A percentile compares a stretch with the other conserved stretches of the same genome.
Evolutionary conservation across 2,888 invertebrate genomes (phyloP).

Genomic region (Chrysolina americana): DNA sequence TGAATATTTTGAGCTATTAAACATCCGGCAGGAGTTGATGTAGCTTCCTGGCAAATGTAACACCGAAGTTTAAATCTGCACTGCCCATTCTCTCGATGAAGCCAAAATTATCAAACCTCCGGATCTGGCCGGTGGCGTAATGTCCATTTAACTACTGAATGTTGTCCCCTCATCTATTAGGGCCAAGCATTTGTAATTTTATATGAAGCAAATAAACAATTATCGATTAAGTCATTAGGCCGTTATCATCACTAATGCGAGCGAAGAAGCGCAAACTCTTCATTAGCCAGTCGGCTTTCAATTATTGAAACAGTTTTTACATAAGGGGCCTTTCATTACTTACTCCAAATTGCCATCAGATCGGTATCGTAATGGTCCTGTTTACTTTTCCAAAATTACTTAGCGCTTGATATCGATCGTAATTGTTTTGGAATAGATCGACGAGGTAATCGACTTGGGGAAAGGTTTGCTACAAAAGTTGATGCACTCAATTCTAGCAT

Average conservation of each 20-base stretch:
- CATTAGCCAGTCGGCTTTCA: slow-evolving; percentile 64
- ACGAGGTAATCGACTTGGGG: slow-evolving; percentile 10
- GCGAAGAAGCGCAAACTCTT: slow-evolving; percentile 66
- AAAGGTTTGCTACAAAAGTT: background rate
- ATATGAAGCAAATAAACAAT: slow-evolving; percentile 67
- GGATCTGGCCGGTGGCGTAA: slow-evolving; percentile 53
- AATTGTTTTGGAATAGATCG: slow-evolving; percentile 7
- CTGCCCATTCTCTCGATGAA: slow-evolving; percentile 31
- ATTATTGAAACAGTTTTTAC: slow-evolving; percentile 62
- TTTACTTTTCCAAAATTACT: slow-evolving; percentile 48
- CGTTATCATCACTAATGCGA: slow-evolving; percentile 60
- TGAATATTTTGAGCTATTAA: no score
- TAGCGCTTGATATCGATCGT: slow-evolving; percentile 34
- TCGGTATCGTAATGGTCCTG: slow-evolving; percentile 44
- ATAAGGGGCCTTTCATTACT: slow-evolving; percentile 61
- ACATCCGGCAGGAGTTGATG: no score
- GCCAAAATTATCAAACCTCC: slow-evolving; percentile 44
- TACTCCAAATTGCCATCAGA: slow-evolving; percentile 54
- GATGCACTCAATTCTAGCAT: background rate
- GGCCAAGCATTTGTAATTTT: slow-evolving; percentile 65
- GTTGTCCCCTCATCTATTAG: slow-evolving; percentile 57
- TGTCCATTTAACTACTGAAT: slow-evolving; percentile 60
- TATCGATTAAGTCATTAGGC: slow-evolving; percentile 70
- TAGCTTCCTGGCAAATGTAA: no score
- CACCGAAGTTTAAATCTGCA: slow-evolving; percentile 26